Base-by-base conservation (phyloP, 2,113 vertebrate genomes). In the Atlantisia rogersi region DNA sequence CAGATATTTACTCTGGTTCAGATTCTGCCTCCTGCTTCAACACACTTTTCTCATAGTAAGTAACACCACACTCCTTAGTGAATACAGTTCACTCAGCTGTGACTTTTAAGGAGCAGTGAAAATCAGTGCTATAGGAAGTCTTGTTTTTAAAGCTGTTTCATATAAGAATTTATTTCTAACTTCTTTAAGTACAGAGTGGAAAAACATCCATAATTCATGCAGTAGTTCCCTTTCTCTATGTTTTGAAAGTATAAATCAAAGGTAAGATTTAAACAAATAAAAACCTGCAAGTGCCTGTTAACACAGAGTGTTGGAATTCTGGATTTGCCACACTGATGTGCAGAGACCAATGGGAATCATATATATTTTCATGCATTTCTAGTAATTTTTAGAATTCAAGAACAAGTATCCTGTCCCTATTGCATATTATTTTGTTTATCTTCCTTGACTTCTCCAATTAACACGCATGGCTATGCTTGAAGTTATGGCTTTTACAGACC, bases 201-300 rank as follows among this genome's bases (percentile, higher is more conserved):
- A 96, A 95, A 93, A 92, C 40, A 86, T 79, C 83, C 31, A 40
- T 95, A 85, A 91, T 65, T 97, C 79, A 92, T 52, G 71, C 59
- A 81, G 39, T 63, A 75, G 74, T 92, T 92, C 68, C 14, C 39
- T 88, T 92, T 74, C 77, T 63, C 77, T 50, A n/a, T 96, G 90
- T 93, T 97, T 97, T 91, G 70, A 93, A 84, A 94, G 91, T 84
- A 74, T 93, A 94, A 96, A 94, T 96, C 96, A 96, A 89, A 88
- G 75, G 55, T 88, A 84, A 82, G 86, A 52, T 84, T 91, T 91
- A 86, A 76, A 22, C 62, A 86, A 94, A 95, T 90, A 91, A 94
- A 95, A 96, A n/a, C 8, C 88, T 90, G 68, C 74, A 69, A 95
- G 77, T 71, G 48, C 88, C 95, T 2, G 0, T 96, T 96, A 95